A percentile compares a stretch with the other conserved stretches of the same genome.
These are phyloP conservation scores for Brachionus asplanchnoidis DNA, from an alignment of 1,140 invertebrate genomes.

Conservation along the genomic window DNA sequence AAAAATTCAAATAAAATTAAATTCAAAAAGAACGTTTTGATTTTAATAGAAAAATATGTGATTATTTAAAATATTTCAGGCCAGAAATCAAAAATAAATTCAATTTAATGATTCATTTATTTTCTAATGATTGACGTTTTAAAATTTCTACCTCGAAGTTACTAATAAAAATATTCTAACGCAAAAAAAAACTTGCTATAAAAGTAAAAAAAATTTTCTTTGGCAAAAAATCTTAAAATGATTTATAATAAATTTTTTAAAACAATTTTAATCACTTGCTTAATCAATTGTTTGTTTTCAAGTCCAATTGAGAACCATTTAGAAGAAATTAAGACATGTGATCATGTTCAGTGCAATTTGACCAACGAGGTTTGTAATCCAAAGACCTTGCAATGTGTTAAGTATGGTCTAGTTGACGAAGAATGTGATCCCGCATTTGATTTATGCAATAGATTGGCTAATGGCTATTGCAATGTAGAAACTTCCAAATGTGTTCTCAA, in stretches of 20 bases:
- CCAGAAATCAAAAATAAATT: neutral
- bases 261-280: neutral
- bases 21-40: neutral
- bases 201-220: neutral
- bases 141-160: neutral
- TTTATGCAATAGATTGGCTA: neutral
- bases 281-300: neutral
- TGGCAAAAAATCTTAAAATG: neutral
- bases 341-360: neutral
- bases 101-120: too few species aligned
- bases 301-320: neutral
- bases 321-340: neutral
- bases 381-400: neutral
- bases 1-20: neutral
- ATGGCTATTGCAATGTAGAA: neutral
- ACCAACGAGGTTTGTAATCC: neutral
- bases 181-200: neutral
- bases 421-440: neutral
- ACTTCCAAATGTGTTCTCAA: neutral
- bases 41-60: neutral
- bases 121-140: too few species aligned
- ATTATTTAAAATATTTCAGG: neutral
- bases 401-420: neutral
- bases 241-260: neutral
- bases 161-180: neutral